Conservation (phyloP, 30 jellyfish, hydroid and myxozoan genomes). For the Chironex yamaguchii region DNA sequence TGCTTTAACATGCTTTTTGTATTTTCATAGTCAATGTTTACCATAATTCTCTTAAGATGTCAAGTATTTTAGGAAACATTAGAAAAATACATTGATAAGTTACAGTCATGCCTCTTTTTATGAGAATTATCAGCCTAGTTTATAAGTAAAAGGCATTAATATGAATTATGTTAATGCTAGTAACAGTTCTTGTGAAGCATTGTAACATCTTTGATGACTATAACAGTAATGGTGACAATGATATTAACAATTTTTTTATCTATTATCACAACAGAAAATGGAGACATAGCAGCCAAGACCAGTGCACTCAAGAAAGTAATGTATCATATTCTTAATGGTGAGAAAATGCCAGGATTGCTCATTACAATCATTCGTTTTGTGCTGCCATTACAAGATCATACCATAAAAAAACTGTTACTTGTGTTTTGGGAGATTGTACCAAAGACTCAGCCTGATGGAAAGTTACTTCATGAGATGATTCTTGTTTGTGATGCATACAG, state of each 20-base stretch:
- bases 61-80: too few species aligned
- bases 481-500: slow-evolving; percentile 99
- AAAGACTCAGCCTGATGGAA: slow-evolving; percentile 95
- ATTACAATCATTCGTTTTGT: slow-evolving; percentile 97
- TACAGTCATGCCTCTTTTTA: too few species aligned
- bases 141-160: too few species aligned
- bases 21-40: too few species aligned
- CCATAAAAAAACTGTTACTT: slow-evolving; percentile 86
- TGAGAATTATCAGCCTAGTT: too few species aligned
- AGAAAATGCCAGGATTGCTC: slow-evolving; percentile 88
- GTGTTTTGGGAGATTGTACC: slow-evolving; percentile 99
- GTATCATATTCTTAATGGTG: slow-evolving; percentile 94
- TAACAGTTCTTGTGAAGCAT: too few species aligned
- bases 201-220: too few species aligned
- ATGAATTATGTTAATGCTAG: too few species aligned
- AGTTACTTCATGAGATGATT: slow-evolving; percentile 97
- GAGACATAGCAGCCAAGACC: slow-evolving; percentile 82
- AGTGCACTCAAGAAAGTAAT: slow-evolving; percentile 91
- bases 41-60: too few species aligned
- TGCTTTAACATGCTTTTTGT: too few species aligned
- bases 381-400: slow-evolving; percentile 96
- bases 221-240: neutral
- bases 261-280: slow-evolving; percentile 75
- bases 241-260: neutral
- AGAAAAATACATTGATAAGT: too few species aligned